Evolutionary conservation across 2,888 invertebrate species (phyloP), one percentile per base, ranked within the genome.

Genomic region (Craniophora ligustri): DNA sequence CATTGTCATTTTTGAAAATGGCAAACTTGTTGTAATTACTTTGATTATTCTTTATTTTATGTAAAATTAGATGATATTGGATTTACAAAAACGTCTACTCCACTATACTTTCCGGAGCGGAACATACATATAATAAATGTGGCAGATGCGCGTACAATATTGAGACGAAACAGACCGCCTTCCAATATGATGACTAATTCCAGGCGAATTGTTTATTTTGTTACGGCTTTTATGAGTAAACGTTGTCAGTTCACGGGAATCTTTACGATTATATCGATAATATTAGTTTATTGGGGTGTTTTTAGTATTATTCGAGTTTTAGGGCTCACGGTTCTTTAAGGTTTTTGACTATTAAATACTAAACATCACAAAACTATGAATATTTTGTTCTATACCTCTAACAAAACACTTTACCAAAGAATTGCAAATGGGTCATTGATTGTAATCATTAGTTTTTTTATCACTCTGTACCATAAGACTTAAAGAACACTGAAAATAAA

Each of bases 151-250:
- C 75, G 73, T 76, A 70, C 76, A 78, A 76, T 81, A 84, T 81
- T 85, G 87, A 87, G 79, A 85, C 72, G 80, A 78, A 84, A 68
- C 88, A 87, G 87, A 83, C 81, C 80, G 81, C 66, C 73, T 72
- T 69, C 68, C 67, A 68, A 69, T 65, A 48, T 64, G 66, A 79
- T 82, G 79, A 82, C 77, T 81, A 83, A 82, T 79, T 78, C 78
- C 62, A 50, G 60, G 48, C 67, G 68, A 51, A 66, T 82, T 86
- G 85, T 88, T 88, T 88, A 83, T 89, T n/a, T 87, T 87, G 84
- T 79, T 79, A 76, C 78, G 76, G 65, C 74, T 79, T 84, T 88
- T 87, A 88, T 88, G 85, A 84, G 87, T 82, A 84, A 84, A 83
- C 84, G 72, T 72, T 81, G 84, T 81, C 86, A 83, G 85, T 72